Evolutionary conservation across 1,140 invertebrate species (phyloP).

Genomic region (Ruditapes philippinarum): DNA sequence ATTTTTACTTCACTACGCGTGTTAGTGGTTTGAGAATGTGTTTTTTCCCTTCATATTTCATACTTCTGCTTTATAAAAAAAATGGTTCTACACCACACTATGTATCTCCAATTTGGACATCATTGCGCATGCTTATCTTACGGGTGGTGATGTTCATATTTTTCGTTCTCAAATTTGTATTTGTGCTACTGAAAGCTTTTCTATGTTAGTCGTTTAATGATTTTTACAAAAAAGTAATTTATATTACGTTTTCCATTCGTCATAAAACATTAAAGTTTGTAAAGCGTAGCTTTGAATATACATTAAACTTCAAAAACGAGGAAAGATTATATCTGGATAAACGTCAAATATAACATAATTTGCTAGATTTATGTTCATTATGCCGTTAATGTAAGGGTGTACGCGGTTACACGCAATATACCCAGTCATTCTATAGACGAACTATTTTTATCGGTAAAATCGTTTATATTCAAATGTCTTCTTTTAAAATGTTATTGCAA

Average conservation of each 20-base stretch:
- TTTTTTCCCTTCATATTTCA: too few species aligned
- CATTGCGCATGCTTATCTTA: too few species aligned
- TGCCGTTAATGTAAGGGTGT: neutral
- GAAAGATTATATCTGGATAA: constrained; percentile 1
- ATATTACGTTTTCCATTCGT: neutral
- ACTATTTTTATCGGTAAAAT: neutral
- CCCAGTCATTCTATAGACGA: neutral
- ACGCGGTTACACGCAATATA: neutral
- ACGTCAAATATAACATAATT: neutral
- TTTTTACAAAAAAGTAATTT: neutral
- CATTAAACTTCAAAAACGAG: neutral
- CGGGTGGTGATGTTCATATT: too few species aligned
- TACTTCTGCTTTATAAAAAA: too few species aligned
- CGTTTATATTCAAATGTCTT: too few species aligned
- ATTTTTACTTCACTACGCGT: too few species aligned
- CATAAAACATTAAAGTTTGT: constrained; percentile 14
- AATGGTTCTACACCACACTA: too few species aligned
- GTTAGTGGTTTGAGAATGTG: too few species aligned
- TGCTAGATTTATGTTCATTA: neutral
- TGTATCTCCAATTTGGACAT: too few species aligned
- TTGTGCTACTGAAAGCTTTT: too few species aligned
- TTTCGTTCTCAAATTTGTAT: too few species aligned
- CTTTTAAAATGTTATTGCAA: too few species aligned
- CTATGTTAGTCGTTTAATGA: neutral
- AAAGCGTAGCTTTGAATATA: neutral